phyloP scores from a whole-genome alignment of 1,140 invertebrate species.

The Panagrolaimus sp. region DNA sequence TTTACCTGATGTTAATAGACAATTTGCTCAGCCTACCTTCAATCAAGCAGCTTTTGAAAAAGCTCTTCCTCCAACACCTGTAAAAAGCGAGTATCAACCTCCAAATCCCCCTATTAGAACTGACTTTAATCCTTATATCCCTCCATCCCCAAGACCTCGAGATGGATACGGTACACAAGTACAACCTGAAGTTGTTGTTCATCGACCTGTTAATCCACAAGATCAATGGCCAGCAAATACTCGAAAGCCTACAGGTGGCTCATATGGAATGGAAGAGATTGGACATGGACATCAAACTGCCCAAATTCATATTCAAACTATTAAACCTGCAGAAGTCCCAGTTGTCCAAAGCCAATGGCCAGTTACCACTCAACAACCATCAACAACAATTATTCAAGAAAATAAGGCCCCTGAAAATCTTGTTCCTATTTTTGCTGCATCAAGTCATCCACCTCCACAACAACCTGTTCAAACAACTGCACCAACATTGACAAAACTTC shows the following conservation, averaged over 20 bases:
- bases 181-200: background rate
- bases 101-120: too few species aligned
- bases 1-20: background rate
- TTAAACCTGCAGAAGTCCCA: background rate
- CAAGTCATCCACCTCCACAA: background rate
- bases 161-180: background rate
- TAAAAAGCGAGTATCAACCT: background rate
- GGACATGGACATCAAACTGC: background rate
- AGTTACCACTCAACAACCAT: background rate
- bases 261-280: constrained; percentile 10
- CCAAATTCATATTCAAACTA: background rate
- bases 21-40: constrained; percentile 9
- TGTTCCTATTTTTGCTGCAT: background rate
- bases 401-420: background rate
- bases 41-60: constrained; percentile 9
- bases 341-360: background rate
- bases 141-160: background rate
- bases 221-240: constrained; percentile 18
- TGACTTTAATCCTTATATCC: constrained; percentile 3
- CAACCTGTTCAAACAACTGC: background rate
- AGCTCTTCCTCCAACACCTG: background rate
- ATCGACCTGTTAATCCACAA: constrained; percentile 7
- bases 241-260: constrained; percentile 4
- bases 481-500: background rate
- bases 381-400: background rate